Conservation (phyloP, 2,888 invertebrate species). For the Drosophila koepferae region DNA sequence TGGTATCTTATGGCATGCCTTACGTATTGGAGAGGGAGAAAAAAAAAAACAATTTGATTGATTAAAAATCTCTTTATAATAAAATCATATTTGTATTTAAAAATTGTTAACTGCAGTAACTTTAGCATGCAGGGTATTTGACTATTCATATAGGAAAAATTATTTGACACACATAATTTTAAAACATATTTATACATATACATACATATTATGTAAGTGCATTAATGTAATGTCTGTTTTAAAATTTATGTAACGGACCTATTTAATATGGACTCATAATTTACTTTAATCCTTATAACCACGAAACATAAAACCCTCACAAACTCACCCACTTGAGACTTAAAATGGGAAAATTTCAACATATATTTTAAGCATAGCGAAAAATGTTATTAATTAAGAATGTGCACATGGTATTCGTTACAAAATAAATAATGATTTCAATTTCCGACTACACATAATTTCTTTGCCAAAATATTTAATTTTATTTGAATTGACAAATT, state of each 20-base stretch:
- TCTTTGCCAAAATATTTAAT: no score
- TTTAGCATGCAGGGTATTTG: neutral
- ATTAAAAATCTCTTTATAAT: no score
- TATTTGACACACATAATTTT: neutral
- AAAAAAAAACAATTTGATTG: no score
- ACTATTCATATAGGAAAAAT: no score
- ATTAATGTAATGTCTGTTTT: neutral
- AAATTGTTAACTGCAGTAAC: no score
- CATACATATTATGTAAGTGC: neutral
- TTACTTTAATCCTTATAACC: neutral
- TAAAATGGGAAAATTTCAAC: neutral
- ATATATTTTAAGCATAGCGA: neutral
- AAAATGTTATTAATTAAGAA: neutral
- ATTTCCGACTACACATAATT: neutral
- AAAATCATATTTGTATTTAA: no score
- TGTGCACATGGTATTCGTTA: neutral
- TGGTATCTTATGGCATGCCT: neutral
- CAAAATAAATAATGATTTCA: neutral
- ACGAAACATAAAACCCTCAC: neutral
- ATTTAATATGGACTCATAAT: neutral
- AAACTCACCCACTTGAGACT: neutral
- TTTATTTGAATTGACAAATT: neutral
- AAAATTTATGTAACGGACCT: neutral
- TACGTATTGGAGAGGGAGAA: no score
- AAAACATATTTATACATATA: neutral